Base-by-base conservation (phyloP, 1,140 invertebrate genomes). In the Drepana arcuata region DNA sequence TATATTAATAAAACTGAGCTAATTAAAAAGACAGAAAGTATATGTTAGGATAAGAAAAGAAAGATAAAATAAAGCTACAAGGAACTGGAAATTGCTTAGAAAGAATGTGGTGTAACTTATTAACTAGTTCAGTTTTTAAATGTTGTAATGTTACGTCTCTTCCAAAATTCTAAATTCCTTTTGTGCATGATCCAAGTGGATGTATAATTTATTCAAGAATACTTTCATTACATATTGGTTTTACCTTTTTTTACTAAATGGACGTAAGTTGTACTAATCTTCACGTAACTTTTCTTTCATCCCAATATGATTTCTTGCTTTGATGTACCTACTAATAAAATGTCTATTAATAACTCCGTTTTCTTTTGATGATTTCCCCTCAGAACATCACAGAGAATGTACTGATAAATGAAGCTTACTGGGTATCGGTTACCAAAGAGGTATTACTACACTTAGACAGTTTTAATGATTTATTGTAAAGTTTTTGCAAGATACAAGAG, bases 311-410 rank as follows among this genome's bases (percentile, higher is more conserved):
- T n/a, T n/a, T n/a, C n/a, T n/a, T n/a, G n/a, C n/a, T n/a, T n/a
- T n/a, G n/a, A n/a, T n/a, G n/a, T n/a, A n/a, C n/a, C n/a, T n/a
- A n/a, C n/a, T n/a, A n/a, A n/a, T n/a, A n/a, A 55, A 63, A 46
- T 73, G 53, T 62, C 51, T 69, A 72, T 63, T 80, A 78, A 82
- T 80, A 74, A 77, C 52, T 75, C 67, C 65, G 70, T 78, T 82
- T 78, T 82, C 65, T 80, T n/a, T 81, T 83, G 69, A 72, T 77
- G 70, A 56, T 83, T 83, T 77, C 80, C 78, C 80, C 73, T 80
- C 91, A 94, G 93, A 94, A 94, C 88, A 93, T 95, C 90, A 94
- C 93, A 86, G 92, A 95, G 89, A 90, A 92, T 88, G 90, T 94
- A 87, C 92, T 94, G 88, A 88, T 94, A 87, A 95, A 95, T 88